Conservation (phyloP, 2,113 vertebrate species). For the Glaucidium brasilianum region DNA sequence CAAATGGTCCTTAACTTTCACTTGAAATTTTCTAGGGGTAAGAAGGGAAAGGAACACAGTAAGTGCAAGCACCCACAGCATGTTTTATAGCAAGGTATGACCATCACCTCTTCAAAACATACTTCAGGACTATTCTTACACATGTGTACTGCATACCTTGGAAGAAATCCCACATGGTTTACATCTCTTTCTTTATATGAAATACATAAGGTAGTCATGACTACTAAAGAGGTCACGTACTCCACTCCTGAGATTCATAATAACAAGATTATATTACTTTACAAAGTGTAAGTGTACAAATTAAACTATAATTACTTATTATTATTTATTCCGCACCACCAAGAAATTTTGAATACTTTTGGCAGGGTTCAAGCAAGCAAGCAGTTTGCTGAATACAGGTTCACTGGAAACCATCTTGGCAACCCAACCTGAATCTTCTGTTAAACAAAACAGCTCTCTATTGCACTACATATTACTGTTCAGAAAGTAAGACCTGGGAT, state of each 20-base stretch:
- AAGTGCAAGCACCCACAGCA: neutral
- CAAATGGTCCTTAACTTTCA: constrained; percentile 26
- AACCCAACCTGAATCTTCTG: neutral
- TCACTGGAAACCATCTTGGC: neutral
- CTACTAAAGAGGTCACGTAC: neutral
- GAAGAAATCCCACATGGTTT: neutral
- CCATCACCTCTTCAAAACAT: neutral
- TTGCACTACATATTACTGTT: neutral
- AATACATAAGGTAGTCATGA: neutral
- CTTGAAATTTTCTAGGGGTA: constrained; percentile 3
- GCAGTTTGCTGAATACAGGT: neutral
- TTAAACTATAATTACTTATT: neutral
- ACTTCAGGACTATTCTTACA: neutral
- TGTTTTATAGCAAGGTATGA: neutral
- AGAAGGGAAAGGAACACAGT: neutral
- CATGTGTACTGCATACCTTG: neutral
- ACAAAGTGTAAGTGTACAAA: neutral
- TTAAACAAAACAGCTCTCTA: neutral
- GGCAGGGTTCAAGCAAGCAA: neutral
- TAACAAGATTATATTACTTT: neutral
- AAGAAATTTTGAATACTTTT: neutral
- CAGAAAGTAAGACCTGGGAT: neutral
- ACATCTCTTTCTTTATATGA: neutral
- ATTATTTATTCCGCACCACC: neutral
- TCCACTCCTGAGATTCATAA: neutral